Evolutionary conservation across 2,888 invertebrate species (phyloP).

Genomic region (Pterostichus madidus): DNA sequence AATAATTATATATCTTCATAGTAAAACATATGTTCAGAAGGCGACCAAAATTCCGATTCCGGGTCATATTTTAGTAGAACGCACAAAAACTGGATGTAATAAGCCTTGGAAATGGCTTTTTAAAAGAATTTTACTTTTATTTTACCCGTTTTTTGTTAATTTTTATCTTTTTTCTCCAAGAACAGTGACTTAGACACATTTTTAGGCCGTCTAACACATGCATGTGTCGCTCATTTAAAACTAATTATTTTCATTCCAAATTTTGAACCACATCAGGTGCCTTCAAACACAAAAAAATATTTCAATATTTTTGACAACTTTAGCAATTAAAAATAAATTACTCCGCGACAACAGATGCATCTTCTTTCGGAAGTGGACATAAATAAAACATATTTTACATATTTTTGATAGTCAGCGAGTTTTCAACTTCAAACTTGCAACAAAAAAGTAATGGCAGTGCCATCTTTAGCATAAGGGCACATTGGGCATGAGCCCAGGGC

Average conservation of each 20-base stretch:
- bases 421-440: no score
- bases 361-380: no score
- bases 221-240: slow-evolving; percentile 49
- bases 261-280: slow-evolving; percentile 6
- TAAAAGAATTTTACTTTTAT: slow-evolving; percentile 63
- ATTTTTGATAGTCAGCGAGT: no score
- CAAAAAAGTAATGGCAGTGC: no score
- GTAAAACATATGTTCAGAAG: slow-evolving; percentile 59
- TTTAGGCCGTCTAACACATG: slow-evolving; percentile 30
- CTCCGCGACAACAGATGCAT: neutral
- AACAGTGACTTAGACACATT: slow-evolving; percentile 15
- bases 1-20: slow-evolving; percentile 63
- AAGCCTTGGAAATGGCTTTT: slow-evolving; percentile 60
- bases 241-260: slow-evolving; percentile 54
- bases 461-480: no score
- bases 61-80: slow-evolving; percentile 57
- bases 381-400: no score
- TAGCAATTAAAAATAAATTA: neutral
- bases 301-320: neutral
- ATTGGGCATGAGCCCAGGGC: no score
- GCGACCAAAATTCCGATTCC: slow-evolving; percentile 58
- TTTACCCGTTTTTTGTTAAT: slow-evolving; percentile 56
- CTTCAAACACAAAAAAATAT: neutral
- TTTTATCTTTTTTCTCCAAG: slow-evolving; percentile 11
- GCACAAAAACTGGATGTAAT: slow-evolving; percentile 59